Conservation (phyloP, 1,140 invertebrate genomes). For the Diprion similis region DNA sequence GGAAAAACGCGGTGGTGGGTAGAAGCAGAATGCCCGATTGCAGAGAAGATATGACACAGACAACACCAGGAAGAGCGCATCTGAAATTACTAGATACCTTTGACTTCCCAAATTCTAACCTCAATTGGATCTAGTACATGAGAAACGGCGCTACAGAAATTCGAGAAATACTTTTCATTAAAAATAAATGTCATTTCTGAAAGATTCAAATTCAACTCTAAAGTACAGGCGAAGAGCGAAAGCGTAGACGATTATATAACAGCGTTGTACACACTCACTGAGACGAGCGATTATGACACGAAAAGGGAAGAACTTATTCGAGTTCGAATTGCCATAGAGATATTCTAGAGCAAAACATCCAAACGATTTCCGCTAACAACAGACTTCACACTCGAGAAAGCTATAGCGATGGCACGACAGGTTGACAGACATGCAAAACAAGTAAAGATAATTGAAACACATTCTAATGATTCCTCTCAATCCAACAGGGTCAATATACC, state of each 20-base stretch:
- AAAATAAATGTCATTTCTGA: constrained; percentile 42
- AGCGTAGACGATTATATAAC: constrained; percentile 47
- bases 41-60: too few species aligned
- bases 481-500: constrained; percentile 45
- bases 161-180: background rate
- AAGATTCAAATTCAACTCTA: constrained; percentile 43
- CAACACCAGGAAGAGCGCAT: too few species aligned
- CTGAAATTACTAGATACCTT: too few species aligned
- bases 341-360: constrained; percentile 24
- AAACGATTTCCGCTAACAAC: constrained; percentile 31
- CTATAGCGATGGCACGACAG: constrained; percentile 21
- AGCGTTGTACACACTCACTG: constrained; percentile 41
- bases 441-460: constrained; percentile 9
- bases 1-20: too few species aligned
- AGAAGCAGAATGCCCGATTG: too few species aligned
- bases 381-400: constrained; percentile 25
- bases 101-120: too few species aligned
- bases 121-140: too few species aligned
- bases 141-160: background rate
- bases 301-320: constrained; percentile 47
- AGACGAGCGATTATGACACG: constrained; percentile 44
- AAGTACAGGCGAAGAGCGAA: constrained; percentile 41
- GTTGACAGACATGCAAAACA: constrained; percentile 29
- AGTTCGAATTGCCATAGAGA: constrained; percentile 47
- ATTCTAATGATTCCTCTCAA: constrained; percentile 43